A percentile compares a stretch with the other conserved stretches of the same genome.
These are phyloP conservation scores for Papilio polyxenes DNA, from an alignment of 1,140 invertebrate species.

Conservation along the genomic window DNA sequence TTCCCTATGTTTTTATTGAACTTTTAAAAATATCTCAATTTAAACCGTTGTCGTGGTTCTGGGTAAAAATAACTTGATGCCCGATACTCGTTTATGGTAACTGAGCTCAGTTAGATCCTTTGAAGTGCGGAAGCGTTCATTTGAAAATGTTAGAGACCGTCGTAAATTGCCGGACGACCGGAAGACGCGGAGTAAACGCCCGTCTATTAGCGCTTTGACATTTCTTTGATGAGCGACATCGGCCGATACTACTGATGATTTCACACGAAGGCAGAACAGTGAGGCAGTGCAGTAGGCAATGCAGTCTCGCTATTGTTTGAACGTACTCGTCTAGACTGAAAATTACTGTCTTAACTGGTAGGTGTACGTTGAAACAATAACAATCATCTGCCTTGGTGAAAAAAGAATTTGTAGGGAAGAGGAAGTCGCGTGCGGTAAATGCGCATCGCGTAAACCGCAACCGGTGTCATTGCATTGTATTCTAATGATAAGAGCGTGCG, in stretches of 20 bases:
- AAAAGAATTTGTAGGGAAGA: not conserved
- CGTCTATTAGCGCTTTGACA: not conserved
- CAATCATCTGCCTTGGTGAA: not conserved
- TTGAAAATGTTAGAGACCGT: conserved; percentile 17
- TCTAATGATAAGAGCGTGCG: conserved; percentile 34
- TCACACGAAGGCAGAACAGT: not conserved
- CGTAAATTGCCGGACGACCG: conserved; percentile 6
- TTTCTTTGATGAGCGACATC: conserved; percentile 17
- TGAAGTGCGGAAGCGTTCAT: conserved; percentile 20
- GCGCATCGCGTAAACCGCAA: conserved; percentile 2
- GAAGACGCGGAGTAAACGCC: not conserved
- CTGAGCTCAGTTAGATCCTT: not conserved
- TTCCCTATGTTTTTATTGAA: not conserved
- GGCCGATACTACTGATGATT: not conserved
- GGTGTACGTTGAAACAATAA: too few relatives aligned
- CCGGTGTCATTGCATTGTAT: conserved; percentile 34
- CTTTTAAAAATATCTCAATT: not conserved
- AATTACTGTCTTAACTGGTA: too few relatives aligned
- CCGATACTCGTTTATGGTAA: not conserved
- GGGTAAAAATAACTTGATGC: not conserved
- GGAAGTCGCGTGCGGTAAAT: not conserved
- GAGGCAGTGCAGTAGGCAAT: not conserved
- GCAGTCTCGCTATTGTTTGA: not conserved
- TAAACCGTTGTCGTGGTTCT: not conserved
- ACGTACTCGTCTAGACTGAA: too few relatives aligned